Base-by-base conservation (phyloP, 2,113 vertebrate species). In the Scomber scombrus region DNA sequence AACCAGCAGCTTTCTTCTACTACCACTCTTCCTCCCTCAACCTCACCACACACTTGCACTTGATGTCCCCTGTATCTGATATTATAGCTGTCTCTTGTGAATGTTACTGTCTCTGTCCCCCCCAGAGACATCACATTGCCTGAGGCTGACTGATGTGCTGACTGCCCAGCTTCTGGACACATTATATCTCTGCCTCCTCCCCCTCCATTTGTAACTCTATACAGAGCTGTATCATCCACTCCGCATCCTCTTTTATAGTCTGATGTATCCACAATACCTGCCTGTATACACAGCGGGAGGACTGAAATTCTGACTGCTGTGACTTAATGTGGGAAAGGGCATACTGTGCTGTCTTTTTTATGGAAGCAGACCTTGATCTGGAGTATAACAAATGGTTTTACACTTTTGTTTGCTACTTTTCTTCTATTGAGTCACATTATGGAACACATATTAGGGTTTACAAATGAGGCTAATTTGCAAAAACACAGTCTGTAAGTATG, bases 111-210 rank as follows among this genome's bases (percentile, higher is more conserved):
- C 52, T 76, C 49, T 64, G 57, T 62, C 26, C 18, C 73, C 60
- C 60, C 31, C 49, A 50, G 72, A 75, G 71, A 73, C 54, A 26
- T 74, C 40, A 49, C 50, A 31, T 63, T 0, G n/a, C 56, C 65
- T 63, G n/a, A 60, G 78, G 65, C 61, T 45, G 71, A 74, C 14
- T 34, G 55, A 71, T 47, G 46, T 71, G 69, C 69, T 67, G 74
- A 74, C 62, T 71, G 31, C 43, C 31, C 43, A 15, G 21, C 66
- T 51, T 69, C 49, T 74, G 57, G 15, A 54, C 49, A 55, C 71
- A 65, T 47, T 70, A 40, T 71, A 29, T 71, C 40, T 55, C 31
- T 62, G 4, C 23, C 51, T 26, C 63, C 43, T 64, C 54, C 45
- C 46, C 51, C 21, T 47, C 50, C n/a, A 21, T 56, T 47, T 62